phyloP scores from a whole-genome alignment of 2,113 vertebrate genomes.

The Leucopternis melanops region DNA sequence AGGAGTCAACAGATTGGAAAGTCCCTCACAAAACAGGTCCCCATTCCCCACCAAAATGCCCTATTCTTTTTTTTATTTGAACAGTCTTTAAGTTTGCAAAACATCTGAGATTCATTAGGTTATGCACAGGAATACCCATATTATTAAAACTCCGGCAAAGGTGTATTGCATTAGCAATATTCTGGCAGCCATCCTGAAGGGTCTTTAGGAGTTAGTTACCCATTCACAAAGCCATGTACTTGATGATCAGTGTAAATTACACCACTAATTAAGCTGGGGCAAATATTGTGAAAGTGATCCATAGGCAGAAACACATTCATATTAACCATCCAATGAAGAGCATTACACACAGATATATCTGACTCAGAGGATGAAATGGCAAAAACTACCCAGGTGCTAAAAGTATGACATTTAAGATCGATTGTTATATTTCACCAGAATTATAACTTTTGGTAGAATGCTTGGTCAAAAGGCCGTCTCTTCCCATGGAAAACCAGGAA shows the following conservation, averaged over 20 bases:
- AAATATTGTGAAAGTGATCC: not conserved
- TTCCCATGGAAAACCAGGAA: not conserved
- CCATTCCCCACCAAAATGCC: not conserved
- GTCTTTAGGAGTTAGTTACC: not conserved
- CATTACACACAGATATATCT: not conserved
- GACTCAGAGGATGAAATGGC: not conserved
- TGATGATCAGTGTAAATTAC: not conserved
- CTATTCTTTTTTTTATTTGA: not conserved
- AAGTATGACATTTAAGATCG: not conserved
- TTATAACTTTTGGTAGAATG: not conserved
- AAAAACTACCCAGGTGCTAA: not conserved
- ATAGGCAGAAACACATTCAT: not conserved
- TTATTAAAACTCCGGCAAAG: not conserved
- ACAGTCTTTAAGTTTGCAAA: not conserved
- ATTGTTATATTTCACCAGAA: not conserved
- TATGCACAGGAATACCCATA: not conserved
- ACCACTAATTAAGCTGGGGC: not conserved
- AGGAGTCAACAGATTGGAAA: not conserved
- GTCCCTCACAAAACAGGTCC: not conserved
- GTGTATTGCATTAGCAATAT: not conserved
- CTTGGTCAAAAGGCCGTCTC: not conserved
- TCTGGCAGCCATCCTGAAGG: not conserved
- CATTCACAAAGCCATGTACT: not conserved
- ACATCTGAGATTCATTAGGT: not conserved
- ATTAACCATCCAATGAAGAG: not conserved